Evolutionary conservation across 2,797 vertebrate species (phyloP).

Genomic region (Enoplosus armatus): DNA sequence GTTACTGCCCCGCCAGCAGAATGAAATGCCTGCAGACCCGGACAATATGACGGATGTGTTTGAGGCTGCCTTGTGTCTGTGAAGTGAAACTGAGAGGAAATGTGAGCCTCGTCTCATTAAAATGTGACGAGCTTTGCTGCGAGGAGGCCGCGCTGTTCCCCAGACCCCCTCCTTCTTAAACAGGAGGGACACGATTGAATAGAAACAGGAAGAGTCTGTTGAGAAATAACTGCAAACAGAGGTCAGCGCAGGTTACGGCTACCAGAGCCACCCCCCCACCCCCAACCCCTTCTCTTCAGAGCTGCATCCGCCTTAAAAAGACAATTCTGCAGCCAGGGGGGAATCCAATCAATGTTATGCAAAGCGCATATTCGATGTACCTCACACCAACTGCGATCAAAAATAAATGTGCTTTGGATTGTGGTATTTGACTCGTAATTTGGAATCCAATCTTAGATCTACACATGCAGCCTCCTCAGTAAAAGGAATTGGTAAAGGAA

Average conservation of each 20-base stretch:
- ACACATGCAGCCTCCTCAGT: background rate
- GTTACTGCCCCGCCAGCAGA: constrained; percentile 20
- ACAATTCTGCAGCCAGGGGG: constrained; percentile 12
- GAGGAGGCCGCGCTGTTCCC: constrained; percentile 27
- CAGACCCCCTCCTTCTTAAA: constrained; percentile 20
- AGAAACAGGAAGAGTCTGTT: constrained; percentile 24
- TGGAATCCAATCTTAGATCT: constrained; percentile 26
- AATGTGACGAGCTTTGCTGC: constrained; percentile 40
- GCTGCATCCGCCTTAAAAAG: background rate
- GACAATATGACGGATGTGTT: constrained; percentile 52
- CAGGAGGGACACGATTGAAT: constrained; percentile 27
- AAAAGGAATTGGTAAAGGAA: background rate
- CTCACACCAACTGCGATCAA: constrained; percentile 36
- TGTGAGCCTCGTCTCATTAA: constrained; percentile 60
- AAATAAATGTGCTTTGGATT: constrained; percentile 38
- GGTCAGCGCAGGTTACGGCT: constrained; percentile 26
- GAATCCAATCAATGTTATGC: constrained; percentile 37
- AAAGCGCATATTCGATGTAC: constrained; percentile 46
- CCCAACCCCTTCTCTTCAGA: background rate
- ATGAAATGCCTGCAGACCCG: constrained; percentile 21
- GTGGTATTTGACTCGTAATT: constrained; percentile 25
- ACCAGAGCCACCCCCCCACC: background rate
- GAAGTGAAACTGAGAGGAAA: constrained; percentile 47
- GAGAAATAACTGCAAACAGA: constrained; percentile 42
- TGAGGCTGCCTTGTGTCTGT: constrained; percentile 31